Evolutionary conservation across 2,888 invertebrate genomes (phyloP).

Genomic region (Bembecia ichneumoniformis): DNA sequence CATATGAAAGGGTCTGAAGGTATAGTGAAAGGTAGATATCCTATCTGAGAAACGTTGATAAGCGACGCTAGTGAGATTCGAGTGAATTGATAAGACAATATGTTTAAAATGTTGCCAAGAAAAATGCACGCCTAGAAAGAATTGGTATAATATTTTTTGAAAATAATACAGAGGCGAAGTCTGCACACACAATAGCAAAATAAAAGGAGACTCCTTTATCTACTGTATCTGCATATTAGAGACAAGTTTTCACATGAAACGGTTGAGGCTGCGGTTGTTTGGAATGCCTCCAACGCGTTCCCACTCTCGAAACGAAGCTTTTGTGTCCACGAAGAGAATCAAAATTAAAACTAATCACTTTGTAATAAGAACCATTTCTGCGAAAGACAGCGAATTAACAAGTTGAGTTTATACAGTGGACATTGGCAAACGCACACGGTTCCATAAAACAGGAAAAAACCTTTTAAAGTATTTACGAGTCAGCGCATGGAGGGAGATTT

Average conservation of each 20-base stretch:
- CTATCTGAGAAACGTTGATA: too few relatives aligned
- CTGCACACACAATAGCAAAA: too few relatives aligned
- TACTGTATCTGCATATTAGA: slow-evolving; percentile 15
- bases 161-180: too few relatives aligned
- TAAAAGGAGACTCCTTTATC: too few relatives aligned
- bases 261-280: slow-evolving; percentile 25
- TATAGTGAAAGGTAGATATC: too few relatives aligned
- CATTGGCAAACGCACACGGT: neutral
- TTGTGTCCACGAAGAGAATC: neutral
- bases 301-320: neutral
- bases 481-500: neutral
- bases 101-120: too few relatives aligned
- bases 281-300: slow-evolving; percentile 15
- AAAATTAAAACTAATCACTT: neutral
- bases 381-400: neutral
- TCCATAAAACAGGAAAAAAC: neutral
- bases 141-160: too few relatives aligned
- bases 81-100: too few relatives aligned
- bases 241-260: slow-evolving; percentile 36
- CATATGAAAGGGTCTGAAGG: too few relatives aligned
- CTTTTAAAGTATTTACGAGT: neutral
- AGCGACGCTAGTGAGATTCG: too few relatives aligned
- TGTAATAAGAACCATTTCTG: neutral
- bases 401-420: neutral
- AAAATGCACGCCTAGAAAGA: too few relatives aligned